A percentile compares a stretch with the other conserved stretches of the same genome.
These are phyloP conservation scores for Rhombomys opimus DNA, from an alignment of 2,113 vertebrate genomes.

Conservation along the genomic window DNA sequence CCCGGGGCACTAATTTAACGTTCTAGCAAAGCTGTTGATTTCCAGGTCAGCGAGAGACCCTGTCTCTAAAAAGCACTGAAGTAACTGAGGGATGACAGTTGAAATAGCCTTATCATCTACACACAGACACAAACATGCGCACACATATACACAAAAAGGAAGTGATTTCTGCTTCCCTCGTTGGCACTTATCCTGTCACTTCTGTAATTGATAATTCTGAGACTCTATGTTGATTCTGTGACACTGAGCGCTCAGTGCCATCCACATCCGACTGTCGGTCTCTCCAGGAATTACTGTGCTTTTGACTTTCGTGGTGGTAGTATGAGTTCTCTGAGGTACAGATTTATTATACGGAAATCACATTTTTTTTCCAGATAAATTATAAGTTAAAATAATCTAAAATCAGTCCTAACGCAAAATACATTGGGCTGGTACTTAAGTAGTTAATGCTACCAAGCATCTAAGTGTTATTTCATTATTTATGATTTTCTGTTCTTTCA, in stretches of 20 bases:
- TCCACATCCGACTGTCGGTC: background rate
- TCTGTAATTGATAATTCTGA: background rate
- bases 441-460: background rate
- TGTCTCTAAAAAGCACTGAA: background rate
- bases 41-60: background rate
- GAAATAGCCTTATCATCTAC: too few relatives aligned
- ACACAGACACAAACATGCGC: background rate
- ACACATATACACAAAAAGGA: background rate
- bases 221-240: conserved; percentile 46
- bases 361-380: background rate
- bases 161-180: conserved; percentile 61
- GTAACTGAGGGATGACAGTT: background rate
- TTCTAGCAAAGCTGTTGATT: background rate
- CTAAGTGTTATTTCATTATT: background rate
- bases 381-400: background rate
- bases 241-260: conserved; percentile 32
- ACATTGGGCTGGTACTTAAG: background rate
- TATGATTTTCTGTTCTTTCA: background rate
- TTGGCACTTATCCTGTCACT: conserved; percentile 60
- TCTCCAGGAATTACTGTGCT: conserved; percentile 23
- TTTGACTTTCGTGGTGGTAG: background rate
- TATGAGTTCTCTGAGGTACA: background rate
- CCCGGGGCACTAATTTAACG: background rate
- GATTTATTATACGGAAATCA: background rate
- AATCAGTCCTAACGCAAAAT: background rate